Evolutionary conservation across 2,888 invertebrate species (phyloP), one percentile per base, ranked within the genome.

Genomic region (Ceratothoa steindachneri): DNA sequence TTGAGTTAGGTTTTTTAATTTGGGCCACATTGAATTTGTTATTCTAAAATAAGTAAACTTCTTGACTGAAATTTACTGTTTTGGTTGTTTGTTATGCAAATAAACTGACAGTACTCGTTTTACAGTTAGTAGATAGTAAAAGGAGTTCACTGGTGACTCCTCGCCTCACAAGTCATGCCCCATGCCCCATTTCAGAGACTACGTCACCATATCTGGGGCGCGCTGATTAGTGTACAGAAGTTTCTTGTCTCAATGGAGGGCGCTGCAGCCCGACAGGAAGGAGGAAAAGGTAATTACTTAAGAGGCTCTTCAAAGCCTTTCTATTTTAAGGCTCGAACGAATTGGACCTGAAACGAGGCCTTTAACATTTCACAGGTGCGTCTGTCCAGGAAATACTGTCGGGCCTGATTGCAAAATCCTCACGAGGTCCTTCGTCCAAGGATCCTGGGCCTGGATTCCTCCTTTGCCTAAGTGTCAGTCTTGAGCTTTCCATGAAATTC

Each of bases 111-210:
- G n/a, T n/a, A n/a, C n/a, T n/a, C n/a, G n/a, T 29, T 29, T 24
- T n/a, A 5, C 67, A 77, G 77, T 72, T 74, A 28, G 77, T 77
- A 30, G 77, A 77, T 67, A 77, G 72, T 15, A 77, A 77, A 52
- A 51, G 51, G 29, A 77, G 74, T 1, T 74, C 77, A 2, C 55
- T 77, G 28, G 77, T 77, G 51, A 77, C 77, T 2, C 77, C 77
- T 1, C 69, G 72, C 0, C 70, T 77, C 30, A 19, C 64, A 7
- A 31, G 70, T 2, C 28, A 60, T 24, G 24, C 29, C n/a, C 22
- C 53, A 9, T 77, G 77, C 30, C 71, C 28, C n/a, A 4, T 60
- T 27, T 67, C 29, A 27, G 60, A 41, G 4, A 19, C 66, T 1
- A 67, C 71, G 15, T 19, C 67, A 9, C 53, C 67, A 7, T 60